Conservation (phyloP, 2,888 invertebrate species). For the Oscheius onirici region DNA sequence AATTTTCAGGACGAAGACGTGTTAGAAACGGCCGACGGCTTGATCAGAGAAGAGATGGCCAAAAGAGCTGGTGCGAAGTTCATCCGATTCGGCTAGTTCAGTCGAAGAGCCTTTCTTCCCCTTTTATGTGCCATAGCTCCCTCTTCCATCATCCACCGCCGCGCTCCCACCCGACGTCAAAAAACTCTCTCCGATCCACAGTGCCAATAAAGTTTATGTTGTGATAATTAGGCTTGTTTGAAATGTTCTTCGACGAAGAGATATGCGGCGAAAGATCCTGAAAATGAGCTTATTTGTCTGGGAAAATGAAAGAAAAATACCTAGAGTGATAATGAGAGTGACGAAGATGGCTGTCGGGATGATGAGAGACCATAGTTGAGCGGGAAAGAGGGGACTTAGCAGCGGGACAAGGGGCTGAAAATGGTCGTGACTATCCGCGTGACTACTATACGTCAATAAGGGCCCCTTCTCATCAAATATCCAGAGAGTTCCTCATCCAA, state of each 20-base stretch:
- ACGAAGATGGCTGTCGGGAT: constrained; percentile 11
- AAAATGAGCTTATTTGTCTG: neutral
- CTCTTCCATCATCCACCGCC: neutral
- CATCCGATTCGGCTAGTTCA: constrained; percentile 52
- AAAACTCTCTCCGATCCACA: constrained; percentile 19
- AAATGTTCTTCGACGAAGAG: neutral
- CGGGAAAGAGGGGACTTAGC: constrained; percentile 16
- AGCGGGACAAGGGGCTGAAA: constrained; percentile 25
- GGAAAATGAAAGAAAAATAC: neutral
- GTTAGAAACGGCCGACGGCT: constrained; percentile 19
- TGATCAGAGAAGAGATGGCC: constrained; percentile 40
- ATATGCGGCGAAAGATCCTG: constrained; percentile 5
- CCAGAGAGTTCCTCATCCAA: constrained; percentile 15
- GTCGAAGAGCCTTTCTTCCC: neutral
- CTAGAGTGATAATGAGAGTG: neutral
- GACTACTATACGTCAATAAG: constrained; percentile 20
- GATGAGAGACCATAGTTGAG: constrained; percentile 19
- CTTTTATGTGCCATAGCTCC: too few relatives aligned
- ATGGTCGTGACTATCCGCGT: neutral
- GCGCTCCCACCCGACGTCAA: constrained; percentile 14
- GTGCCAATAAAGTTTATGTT: constrained; percentile 29
- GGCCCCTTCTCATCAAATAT: constrained; percentile 13
- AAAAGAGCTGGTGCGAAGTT: constrained; percentile 54
- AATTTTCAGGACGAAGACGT: constrained; percentile 28
- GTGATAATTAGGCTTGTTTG: constrained; percentile 19